Evolutionary conservation across 1,140 invertebrate genomes (phyloP), one percentile per base, ranked within the genome.

Genomic region (Elymnias hypermnestra): DNA sequence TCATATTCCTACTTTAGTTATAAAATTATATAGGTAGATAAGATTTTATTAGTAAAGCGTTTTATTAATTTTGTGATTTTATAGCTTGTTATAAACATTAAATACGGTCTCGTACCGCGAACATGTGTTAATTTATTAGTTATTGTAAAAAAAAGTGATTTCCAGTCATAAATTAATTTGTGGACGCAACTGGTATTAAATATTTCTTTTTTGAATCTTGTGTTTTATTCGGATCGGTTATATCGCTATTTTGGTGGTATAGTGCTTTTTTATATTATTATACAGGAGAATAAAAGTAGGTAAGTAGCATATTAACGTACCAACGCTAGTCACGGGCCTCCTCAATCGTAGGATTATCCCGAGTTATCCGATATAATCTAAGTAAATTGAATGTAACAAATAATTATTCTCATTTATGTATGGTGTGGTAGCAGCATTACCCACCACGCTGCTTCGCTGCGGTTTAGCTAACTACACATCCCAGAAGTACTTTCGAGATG

Each of bases 21-120:
- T 9, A 7, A 43, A 47, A 21, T 41, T 36, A 53, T 45, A 52
- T 25, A 29, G 9, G 36, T 49, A 48, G 40, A 41, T 33, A 39
- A 7, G 41, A 37, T 49, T 47, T 15, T 42, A 9, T 47, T 38
- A 19, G 51, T 23, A 51, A 47, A 49, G 36, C 37, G 33, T 43
- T 43, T 47, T 59, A 52, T 45, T 28, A 52, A 35, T 51, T 50
- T 53, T 64, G 54, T 57, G 53, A 57, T 57, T 48, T 55, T 63
- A 57, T 48, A 52, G 36, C 35, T 45, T 48, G 53, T 53, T 62
- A 46, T 54, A 12, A 53, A 62, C 19, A 52, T 40, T 15, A 43
- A 36, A 38, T 42, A 31, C 29, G 25, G 28, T 42, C 39, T 52
- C 43, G 41, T 51, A 40, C 36, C 33, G 33, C 38, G 12, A 53